Conservation (phyloP, 2,797 vertebrate species). For the Coreius guichenoti region DNA sequence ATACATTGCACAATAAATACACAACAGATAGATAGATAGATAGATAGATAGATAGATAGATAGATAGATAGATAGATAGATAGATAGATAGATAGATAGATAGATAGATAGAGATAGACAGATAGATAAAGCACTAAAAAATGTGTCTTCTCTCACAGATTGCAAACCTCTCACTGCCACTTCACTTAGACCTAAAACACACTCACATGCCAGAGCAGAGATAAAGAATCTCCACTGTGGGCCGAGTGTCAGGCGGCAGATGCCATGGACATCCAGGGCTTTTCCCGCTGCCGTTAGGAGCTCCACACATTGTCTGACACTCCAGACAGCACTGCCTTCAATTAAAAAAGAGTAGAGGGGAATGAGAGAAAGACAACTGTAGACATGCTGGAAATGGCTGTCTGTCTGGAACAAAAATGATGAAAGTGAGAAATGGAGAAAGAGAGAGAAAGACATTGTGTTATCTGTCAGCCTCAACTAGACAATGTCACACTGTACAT, state of each 20-base stretch:
- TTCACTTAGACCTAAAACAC: conserved; percentile 3
- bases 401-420: conserved; percentile 43
- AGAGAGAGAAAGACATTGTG: conserved; percentile 31
- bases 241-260: conserved; percentile 4
- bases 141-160: background rate
- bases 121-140: too few relatives aligned
- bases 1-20: too few relatives aligned
- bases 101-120: too few relatives aligned
- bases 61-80: too few relatives aligned
- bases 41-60: too few relatives aligned
- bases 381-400: conserved; percentile 46
- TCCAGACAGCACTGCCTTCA: conserved; percentile 49
- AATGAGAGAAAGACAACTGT: conserved; percentile 43
- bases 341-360: conserved; percentile 42
- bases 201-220: background rate
- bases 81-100: too few relatives aligned
- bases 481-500: conserved; percentile 41
- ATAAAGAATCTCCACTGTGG: conserved; percentile 23
- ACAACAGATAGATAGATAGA: too few relatives aligned
- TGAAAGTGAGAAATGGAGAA: conserved; percentile 31
- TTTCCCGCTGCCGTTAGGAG: conserved; percentile 10
- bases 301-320: conserved; percentile 46
- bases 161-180: conserved; percentile 6
- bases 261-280: conserved; percentile 24
- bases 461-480: conserved; percentile 46